Base-by-base conservation (phyloP, 2,113 vertebrate genomes). In the Amphiprion ocellaris region DNA sequence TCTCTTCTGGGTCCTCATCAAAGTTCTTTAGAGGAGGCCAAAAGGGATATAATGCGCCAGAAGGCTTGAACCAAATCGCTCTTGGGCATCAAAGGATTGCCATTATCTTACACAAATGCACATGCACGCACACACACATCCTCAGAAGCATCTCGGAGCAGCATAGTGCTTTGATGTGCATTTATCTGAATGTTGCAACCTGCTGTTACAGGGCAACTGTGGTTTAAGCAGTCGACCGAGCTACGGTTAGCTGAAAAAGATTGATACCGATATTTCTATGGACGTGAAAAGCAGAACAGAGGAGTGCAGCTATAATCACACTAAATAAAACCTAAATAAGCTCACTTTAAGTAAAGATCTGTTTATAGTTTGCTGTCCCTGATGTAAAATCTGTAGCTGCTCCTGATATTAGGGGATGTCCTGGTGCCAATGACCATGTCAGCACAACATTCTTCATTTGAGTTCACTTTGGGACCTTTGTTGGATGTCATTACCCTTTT, bases 1-100 rank as follows among this genome's bases (percentile, higher is more conserved):
- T 65, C 83, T 90, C 87, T 87, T 93, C 89, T 90, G 77, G 64
- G 89, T 82, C 56, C 84, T 90, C 88, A 93, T 95, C 94, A 94
- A 92, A 93, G 93, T 80, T 90, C 87, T 83, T 90, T 76, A 82
- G 79, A 79, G 71, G 78, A 90, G 88, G 71, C 78, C 86, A 86
- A 76, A 77, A 69, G 17, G 80, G 78, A 87, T 92, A 89, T 85
- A 89, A 82, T 88, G 69, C 54, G 63, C 41, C 82, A 92, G 56
- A 85, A 47, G 86, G 74, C 79, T 76, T 70, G 81, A 69, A 72
- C 58, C 62, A 78, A 91, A 93, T 92, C 89, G 55, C 77, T 84
- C 82, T 79, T 15, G 37, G 79, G 83, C 93, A 94, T 95, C 93
- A 95, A 92, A 94, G 91, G 73, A 67, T 69, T 53, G 65, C 84